Evolutionary conservation across 2,797 vertebrate species (phyloP).

Genomic region (Orestias chungarensis): DNA sequence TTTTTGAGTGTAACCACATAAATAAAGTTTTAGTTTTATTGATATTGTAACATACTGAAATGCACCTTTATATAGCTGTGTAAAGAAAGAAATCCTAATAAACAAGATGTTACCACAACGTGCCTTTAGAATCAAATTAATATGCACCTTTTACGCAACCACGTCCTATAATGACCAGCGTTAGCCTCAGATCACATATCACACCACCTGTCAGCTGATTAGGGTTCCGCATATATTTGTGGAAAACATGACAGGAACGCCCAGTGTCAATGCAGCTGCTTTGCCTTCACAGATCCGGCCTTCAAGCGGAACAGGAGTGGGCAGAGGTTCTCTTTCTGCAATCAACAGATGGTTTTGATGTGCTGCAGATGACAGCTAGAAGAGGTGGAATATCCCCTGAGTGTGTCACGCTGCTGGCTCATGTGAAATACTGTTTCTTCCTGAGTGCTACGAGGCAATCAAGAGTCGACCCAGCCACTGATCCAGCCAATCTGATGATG

Average conservation of each 20-base stretch:
- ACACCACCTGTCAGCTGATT: not conserved
- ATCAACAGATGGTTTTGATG: constrained; percentile 79
- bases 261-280: constrained; percentile 3
- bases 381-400: constrained; percentile 72
- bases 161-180: not conserved
- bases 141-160: not conserved
- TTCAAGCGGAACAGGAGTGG: constrained; percentile 38
- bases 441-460: constrained; percentile 55
- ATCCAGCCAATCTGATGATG: constrained; percentile 31
- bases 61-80: not conserved
- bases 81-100: not conserved
- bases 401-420: constrained; percentile 70
- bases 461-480: constrained; percentile 55
- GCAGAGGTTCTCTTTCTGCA: constrained; percentile 45
- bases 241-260: constrained; percentile 11
- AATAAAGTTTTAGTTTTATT: not conserved
- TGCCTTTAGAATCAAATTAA: not conserved
- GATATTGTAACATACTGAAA: not conserved
- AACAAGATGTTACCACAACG: not conserved
- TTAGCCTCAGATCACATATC: not conserved
- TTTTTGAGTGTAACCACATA: constrained; percentile 7
- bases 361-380: constrained; percentile 76
- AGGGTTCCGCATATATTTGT: not conserved
- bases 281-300: constrained; percentile 43
- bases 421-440: constrained; percentile 62